Evolutionary conservation across 2,888 invertebrate species (phyloP).

Genomic region (Habrosyne pyritoides): DNA sequence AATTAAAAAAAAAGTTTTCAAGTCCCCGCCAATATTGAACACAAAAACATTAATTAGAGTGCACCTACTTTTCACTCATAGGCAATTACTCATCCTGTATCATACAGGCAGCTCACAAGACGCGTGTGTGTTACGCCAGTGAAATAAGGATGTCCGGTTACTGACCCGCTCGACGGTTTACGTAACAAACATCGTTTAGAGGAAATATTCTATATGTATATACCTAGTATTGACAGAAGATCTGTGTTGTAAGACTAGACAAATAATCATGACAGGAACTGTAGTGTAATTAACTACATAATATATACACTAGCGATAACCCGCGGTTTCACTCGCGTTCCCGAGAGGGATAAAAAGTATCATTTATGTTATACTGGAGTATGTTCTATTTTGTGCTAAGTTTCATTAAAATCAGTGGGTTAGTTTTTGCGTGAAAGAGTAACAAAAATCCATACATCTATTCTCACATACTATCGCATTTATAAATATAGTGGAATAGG

Average conservation of each 20-base stretch:
- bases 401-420: too few relatives aligned
- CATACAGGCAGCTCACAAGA: background rate
- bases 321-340: too few relatives aligned
- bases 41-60: background rate
- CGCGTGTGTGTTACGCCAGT: background rate
- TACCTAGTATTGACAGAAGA: background rate
- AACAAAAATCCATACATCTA: too few relatives aligned
- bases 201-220: background rate
- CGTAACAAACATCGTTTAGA: background rate
- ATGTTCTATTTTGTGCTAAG: too few relatives aligned
- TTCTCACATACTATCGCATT: too few relatives aligned
- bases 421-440: too few relatives aligned
- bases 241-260: background rate
- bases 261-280: background rate
- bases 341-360: too few relatives aligned
- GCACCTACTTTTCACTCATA: background rate
- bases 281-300: background rate
- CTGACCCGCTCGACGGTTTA: background rate
- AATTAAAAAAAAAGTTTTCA: too few relatives aligned
- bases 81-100: background rate
- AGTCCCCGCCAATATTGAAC: too few relatives aligned
- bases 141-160: conserved; percentile 3
- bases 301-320: too few relatives aligned
- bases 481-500: too few relatives aligned
- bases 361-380: too few relatives aligned